Evolutionary conservation across 2,888 invertebrate species (phyloP).

Genomic region (Tipula helvola): DNA sequence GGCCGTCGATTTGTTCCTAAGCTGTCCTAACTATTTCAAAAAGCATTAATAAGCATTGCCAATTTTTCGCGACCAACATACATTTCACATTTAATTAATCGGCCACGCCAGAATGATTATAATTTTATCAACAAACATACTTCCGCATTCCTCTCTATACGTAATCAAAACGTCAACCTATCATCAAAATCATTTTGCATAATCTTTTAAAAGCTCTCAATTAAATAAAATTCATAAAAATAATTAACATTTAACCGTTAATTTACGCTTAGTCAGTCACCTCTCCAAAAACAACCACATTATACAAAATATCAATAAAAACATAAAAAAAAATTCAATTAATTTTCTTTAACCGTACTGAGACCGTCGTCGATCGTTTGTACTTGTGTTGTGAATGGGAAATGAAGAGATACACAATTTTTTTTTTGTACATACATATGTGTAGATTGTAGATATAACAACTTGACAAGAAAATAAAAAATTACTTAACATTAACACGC

Average conservation of each 20-base stretch:
- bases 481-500: not conserved
- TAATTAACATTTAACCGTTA: not conserved
- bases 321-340: not conserved
- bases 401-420: not conserved
- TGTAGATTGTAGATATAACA: not conserved
- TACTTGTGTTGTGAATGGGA: not conserved
- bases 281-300: not conserved
- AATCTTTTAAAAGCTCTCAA: not conserved
- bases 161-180: not conserved
- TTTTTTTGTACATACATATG: not conserved
- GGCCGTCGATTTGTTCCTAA: no score
- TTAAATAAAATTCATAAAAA: not conserved
- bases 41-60: no score
- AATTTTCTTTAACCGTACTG: not conserved
- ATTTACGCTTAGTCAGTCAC: not conserved
- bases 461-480: not conserved
- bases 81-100: no score
- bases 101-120: no score
- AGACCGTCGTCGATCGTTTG: not conserved
- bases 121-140: no score
- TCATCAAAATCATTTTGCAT: not conserved
- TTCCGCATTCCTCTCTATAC: no score
- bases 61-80: no score
- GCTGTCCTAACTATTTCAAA: no score
- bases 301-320: not conserved